Base-by-base conservation (phyloP, 2,113 vertebrate species). In the Carettochelys insculpta region DNA sequence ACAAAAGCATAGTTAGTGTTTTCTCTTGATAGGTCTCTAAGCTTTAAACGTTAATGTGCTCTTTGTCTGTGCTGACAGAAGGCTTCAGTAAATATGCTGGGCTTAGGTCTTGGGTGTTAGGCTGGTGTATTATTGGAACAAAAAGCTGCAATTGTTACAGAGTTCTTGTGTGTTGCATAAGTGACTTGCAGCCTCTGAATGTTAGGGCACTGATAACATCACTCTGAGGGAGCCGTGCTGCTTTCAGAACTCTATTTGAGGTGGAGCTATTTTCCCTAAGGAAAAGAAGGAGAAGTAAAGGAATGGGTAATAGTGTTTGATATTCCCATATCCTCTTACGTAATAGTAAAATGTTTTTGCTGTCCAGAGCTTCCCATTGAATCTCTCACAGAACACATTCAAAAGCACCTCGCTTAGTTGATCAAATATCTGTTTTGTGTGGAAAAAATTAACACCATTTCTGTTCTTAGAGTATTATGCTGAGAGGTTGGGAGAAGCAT, bases 21-120 rank as follows among this genome's bases (percentile, higher is more conserved):
- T 61, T 5, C 34, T 58, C 80, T 79, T 85, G 85, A 51, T 76
- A 51, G 83, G 75, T 94, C 90, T 92, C 78, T 68, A 88, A 76
- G 8, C 3, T 86, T 90, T 93, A 89, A 94, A 93, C 95, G 82
- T 83, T 76, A 20, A 76, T 50, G 47, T 81, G 85, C 2, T 84
- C 1, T 5, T 82, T 73, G 19, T 88, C 77, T 52, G 45, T 71
- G 1, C 65, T 81, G 51, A 8, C 29, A 43, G 65, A 11, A 77
- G 86, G 82, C 87, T 81, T 81, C 29, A 77, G 41, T 71, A 92
- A 82, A 68, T 91, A 71, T 54, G 4, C 77, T 89, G 73, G 90
- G 38, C 88, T 92, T 1, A 53, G 24, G 41, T 75, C 41, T 29
- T 45, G n/a, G 22, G 71, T 75, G 12, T 45, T 13, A 75, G 22